Evolutionary conservation across 1,140 invertebrate species (phyloP).

Genomic region (Paramacrobiotus metropolitanus): DNA sequence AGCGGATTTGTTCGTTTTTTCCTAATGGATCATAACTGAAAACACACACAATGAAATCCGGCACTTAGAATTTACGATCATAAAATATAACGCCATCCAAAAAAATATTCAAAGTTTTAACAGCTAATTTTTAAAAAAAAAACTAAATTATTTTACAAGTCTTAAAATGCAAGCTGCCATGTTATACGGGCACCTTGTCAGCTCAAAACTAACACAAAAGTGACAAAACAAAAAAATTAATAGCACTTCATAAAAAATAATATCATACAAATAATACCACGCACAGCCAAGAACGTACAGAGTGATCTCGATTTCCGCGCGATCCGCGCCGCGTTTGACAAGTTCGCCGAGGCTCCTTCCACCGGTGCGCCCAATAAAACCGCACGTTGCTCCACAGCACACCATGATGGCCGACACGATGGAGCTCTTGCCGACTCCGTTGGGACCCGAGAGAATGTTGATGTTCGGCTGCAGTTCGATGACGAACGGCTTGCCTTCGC

Average conservation of each 20-base stretch:
- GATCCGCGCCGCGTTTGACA: not conserved
- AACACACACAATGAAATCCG: not conserved
- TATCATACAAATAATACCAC: not conserved
- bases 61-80: not conserved
- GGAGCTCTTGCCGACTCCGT: conserved; percentile 90
- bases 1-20: not conserved
- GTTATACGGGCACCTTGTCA: too few species aligned
- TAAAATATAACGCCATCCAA: not conserved
- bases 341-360: not conserved
- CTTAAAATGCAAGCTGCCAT: too few species aligned
- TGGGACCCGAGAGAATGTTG: conserved; percentile 78
- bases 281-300: not conserved
- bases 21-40: not conserved
- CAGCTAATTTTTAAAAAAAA: not conserved
- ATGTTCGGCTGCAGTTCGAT: conserved; percentile 21
- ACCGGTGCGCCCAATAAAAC: not conserved
- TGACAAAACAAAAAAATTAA: not conserved
- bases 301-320: not conserved
- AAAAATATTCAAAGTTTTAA: not conserved
- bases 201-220: not conserved
- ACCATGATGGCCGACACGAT: conserved; percentile 57
- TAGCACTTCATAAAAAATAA: not conserved
- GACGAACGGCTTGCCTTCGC: not conserved
- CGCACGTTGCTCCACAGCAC: not conserved
- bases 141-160: not conserved